A percentile compares a stretch with the other conserved stretches of the same genome.
These are phyloP conservation scores for Halcyon malimbica DNA, from an alignment of 2,113 vertebrate genomes.

Conservation along the genomic window DNA sequence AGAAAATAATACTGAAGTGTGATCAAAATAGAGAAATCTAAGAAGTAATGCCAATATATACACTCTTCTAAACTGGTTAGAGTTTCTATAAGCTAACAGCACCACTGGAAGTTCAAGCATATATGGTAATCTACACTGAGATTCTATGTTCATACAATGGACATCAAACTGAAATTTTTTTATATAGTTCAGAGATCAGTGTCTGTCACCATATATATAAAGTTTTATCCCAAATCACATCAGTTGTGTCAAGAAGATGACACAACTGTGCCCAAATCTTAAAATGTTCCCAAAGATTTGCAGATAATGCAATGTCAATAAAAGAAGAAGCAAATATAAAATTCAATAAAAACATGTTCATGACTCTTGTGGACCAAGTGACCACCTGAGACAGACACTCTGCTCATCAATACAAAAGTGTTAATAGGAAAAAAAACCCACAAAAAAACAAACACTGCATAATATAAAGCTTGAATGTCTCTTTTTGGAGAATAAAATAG, in stretches of 20 bases:
- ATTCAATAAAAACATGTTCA: not conserved
- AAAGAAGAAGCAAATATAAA: not conserved
- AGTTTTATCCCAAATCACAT: not conserved
- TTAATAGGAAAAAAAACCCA: not conserved
- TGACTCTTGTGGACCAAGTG: not conserved
- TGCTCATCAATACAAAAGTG: not conserved
- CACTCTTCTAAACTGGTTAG: not conserved
- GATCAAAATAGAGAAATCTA: not conserved
- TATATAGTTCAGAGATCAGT: not conserved
- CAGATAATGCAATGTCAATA: not conserved
- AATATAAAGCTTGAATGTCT: not conserved
- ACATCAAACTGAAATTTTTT: not conserved
- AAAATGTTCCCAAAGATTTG: not conserved
- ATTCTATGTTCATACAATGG: accelerated
- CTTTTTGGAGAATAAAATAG: not conserved
- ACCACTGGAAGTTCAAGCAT: not conserved
- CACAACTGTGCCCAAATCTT: not conserved
- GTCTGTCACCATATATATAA: not conserved
- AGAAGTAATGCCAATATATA: not conserved
- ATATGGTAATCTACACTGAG: not conserved
- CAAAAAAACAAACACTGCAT: not conserved
- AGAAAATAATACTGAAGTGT: not conserved
- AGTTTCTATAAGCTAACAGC: not conserved
- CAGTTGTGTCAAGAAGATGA: not conserved
- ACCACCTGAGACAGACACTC: not conserved